Conservation (phyloP, 2,888 invertebrate species). For the Cryptus armator region DNA sequence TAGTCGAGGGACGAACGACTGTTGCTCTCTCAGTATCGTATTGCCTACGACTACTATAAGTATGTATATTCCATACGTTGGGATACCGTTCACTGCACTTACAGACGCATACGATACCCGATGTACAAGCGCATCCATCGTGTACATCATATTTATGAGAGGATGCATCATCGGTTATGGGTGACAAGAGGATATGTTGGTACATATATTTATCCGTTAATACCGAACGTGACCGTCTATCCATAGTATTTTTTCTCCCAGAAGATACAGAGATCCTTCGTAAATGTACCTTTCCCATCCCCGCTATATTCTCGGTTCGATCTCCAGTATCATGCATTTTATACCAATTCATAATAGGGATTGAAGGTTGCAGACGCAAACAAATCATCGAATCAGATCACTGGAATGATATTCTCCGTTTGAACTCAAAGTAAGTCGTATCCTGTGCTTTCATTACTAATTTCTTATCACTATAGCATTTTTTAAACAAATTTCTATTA, state of each 20-base stretch:
- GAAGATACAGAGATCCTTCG: not conserved
- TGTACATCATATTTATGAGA: conserved; percentile 50
- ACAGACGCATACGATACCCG: conserved; percentile 8
- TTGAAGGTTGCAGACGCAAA: not conserved
- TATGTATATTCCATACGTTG: conserved; percentile 20
- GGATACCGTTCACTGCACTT: conserved; percentile 38
- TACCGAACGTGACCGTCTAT: conserved; percentile 37
- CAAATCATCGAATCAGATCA: not conserved
- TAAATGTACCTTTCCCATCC: not conserved
- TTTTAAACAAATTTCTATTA: no score
- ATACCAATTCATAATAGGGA: not conserved
- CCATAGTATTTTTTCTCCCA: not conserved
- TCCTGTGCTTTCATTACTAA: no score
- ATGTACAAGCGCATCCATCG: conserved; percentile 29
- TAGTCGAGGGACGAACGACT: conserved; percentile 42
- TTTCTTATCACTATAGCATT: no score
- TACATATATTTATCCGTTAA: conserved; percentile 23
- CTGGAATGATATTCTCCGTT: no score
- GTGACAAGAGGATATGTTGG: conserved; percentile 38
- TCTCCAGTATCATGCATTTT: not conserved
- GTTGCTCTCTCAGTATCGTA: conserved; percentile 31
- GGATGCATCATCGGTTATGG: conserved; percentile 49
- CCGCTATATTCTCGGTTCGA: not conserved
- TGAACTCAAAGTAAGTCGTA: no score
- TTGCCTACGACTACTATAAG: conserved; percentile 20